phyloP scores from a whole-genome alignment of 2,113 vertebrate genomes.

The Canis aureus region DNA sequence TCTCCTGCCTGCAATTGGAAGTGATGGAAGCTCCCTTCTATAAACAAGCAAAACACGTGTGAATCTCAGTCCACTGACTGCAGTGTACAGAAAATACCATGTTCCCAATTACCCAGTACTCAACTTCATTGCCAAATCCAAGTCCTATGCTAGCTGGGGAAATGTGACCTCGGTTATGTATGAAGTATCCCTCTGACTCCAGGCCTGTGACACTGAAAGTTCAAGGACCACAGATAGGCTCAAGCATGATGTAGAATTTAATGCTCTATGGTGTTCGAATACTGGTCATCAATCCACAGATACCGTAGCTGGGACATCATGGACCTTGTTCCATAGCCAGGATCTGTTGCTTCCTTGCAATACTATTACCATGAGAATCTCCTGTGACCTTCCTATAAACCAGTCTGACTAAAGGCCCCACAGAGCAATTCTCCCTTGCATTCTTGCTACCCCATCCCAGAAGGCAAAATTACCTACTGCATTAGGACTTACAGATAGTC shows the following conservation, averaged over 20 bases:
- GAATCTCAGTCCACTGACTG: neutral
- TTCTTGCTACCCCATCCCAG: neutral
- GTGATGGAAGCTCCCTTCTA: neutral
- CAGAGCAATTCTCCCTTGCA: neutral
- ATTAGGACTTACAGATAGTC: no score
- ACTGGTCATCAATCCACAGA: neutral
- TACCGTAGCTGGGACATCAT: neutral
- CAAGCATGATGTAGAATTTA: neutral
- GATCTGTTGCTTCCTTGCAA: neutral
- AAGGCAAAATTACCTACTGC: neutral
- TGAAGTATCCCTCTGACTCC: neutral
- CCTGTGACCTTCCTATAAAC: neutral
- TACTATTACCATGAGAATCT: neutral
- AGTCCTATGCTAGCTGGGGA: neutral
- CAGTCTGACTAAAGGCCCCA: neutral
- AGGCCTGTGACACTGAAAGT: neutral
- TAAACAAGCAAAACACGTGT: neutral
- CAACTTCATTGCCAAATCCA: neutral
- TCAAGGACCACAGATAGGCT: neutral
- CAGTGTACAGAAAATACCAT: neutral
- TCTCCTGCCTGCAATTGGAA: neutral
- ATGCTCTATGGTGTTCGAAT: neutral
- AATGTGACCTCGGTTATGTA: neutral
- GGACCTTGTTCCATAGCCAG: neutral
- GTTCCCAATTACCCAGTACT: neutral